Conservation (phyloP, 2,888 invertebrate species). For the Opisthograptis luteolata region DNA sequence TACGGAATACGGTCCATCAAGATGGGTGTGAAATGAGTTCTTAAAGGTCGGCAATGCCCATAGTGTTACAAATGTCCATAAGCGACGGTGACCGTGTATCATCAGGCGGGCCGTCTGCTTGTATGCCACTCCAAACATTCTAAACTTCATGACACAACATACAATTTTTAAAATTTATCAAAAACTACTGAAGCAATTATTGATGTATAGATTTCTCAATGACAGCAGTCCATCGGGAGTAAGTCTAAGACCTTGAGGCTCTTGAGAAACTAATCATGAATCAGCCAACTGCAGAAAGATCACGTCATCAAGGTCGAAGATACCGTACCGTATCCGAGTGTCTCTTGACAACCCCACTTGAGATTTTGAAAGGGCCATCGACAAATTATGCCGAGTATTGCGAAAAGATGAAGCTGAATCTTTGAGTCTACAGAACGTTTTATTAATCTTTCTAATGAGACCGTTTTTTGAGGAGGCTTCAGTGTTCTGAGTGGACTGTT, state of each 20-base stretch:
- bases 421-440: neutral
- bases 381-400: slow-evolving; percentile 10
- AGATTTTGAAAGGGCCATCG: slow-evolving; percentile 9
- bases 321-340: neutral
- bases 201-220: neutral
- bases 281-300: slow-evolving; percentile 21
- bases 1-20: too few species aligned
- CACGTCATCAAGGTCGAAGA: slow-evolving; percentile 18
- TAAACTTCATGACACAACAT: too few species aligned
- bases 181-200: too few species aligned
- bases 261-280: slow-evolving; percentile 20
- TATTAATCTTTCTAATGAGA: neutral
- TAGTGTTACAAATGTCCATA: too few species aligned
- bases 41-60: too few species aligned
- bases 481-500: neutral
- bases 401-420: neutral
- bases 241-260: slow-evolving; percentile 14
- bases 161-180: too few species aligned
- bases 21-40: too few species aligned
- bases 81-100: too few species aligned
- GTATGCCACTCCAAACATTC: too few species aligned
- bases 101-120: too few species aligned
- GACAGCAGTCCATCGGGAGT: too few species aligned
- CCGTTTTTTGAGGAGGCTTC: neutral
- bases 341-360: slow-evolving; percentile 9